A percentile compares a stretch with the other conserved stretches of the same genome.
Conservation (phyloP, 1,140 invertebrate genomes). For the Aphis gossypii region DNA sequence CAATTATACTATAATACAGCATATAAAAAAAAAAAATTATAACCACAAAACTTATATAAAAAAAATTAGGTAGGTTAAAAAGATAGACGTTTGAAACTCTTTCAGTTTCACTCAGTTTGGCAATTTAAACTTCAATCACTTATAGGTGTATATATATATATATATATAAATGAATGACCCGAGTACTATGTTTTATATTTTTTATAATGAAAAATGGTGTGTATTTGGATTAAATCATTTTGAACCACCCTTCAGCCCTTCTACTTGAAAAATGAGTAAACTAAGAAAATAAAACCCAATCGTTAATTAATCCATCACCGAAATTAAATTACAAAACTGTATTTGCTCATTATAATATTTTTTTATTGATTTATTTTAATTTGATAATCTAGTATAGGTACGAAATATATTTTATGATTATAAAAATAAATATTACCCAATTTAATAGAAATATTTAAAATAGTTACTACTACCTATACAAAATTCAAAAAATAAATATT, state of each 20-base stretch:
- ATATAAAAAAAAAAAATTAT: neutral
- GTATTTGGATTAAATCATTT: neutral
- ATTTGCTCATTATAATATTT: neutral
- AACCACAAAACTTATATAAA: neutral
- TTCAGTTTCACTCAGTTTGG: neutral
- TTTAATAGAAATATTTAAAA: neutral
- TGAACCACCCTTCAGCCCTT: neutral
- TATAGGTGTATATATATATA: too few relatives aligned
- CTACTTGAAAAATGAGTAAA: neutral
- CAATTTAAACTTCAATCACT: neutral
- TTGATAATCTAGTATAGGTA: neutral
- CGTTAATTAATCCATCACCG: neutral
- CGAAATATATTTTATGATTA: neutral
- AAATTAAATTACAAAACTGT: neutral
- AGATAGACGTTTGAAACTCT: neutral
- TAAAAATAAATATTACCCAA: neutral
- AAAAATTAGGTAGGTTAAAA: neutral
- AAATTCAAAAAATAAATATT: neutral
- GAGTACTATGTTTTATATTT: neutral
- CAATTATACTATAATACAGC: neutral
- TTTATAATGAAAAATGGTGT: neutral
- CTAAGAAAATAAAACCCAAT: neutral
- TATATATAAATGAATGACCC: neutral
- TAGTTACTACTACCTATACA: neutral
- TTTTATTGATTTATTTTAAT: neutral